Base-by-base conservation (phyloP, 1,140 invertebrate genomes). In the Neodiprion pinetum region DNA sequence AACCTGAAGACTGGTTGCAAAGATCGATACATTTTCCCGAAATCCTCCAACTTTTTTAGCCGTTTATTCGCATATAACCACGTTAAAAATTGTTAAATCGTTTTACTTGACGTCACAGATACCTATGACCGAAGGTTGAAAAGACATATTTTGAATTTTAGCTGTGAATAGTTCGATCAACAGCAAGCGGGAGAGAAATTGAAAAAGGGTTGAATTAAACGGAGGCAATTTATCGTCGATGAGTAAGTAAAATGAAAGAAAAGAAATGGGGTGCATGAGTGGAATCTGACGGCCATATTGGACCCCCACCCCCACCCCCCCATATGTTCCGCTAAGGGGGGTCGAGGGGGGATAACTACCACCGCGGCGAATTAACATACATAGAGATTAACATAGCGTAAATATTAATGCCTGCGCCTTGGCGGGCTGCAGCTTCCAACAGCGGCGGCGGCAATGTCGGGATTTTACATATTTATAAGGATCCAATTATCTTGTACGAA, bases 381-480 rank as follows among this genome's bases (percentile, higher is more conserved):
- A 50, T 47, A 48, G 10, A 79, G 48, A 81, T 80, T 80, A 81
- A 76, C 75, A 78, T 78, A 79, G 49, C 76, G 71, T 80, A 77
- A 77, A 77, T 80, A 78, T 81, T 80, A 76, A 82, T 79, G 65
- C 53, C 61, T 23, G 21, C 7, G 61, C 4, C 17, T 40, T 53
- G 71, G 11, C 17, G 49, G 28, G 28, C 49, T 53, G 9, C 61
- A 17, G 12, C 71, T 28, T 23, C 10, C 11, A n/a, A 10, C 53
- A 40, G 28, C 28, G 28, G 28, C 28, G 9, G 14, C 53, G 8
- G 28, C 68, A 17, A 17, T 9, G 9, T 21, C 12, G 11, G 17
- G 23, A 76, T 78, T 74, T 75, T 81, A 80, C 80, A 82, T 83
- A 83, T 84, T 84, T 81, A 84, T 82, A 79, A 80, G 81, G 40